phyloP scores from a whole-genome alignment of 2,797 vertebrate species.

The Syndactyla subalaris region DNA sequence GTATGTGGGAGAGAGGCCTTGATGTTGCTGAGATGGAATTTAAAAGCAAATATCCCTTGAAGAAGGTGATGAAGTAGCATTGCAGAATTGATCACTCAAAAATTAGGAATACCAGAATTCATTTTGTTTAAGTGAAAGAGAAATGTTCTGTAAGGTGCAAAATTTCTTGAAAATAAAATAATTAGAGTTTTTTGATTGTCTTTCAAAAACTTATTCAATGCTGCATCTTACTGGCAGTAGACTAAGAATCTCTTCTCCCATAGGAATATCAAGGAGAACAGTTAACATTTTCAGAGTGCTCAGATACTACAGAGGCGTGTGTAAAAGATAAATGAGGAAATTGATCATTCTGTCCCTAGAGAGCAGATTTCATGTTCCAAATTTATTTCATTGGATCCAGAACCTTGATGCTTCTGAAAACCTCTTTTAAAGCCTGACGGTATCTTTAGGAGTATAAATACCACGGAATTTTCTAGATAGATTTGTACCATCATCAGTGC shows the following conservation, averaged over 20 bases:
- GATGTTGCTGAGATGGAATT: neutral
- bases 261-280: neutral
- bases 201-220: neutral
- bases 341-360: neutral
- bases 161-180: neutral
- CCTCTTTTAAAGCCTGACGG: rapidly evolving
- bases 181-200: neutral
- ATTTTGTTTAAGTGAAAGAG: neutral
- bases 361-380: neutral
- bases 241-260: neutral
- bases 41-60: neutral
- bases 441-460: neutral
- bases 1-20: neutral
- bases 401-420: neutral
- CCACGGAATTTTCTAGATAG: neutral
- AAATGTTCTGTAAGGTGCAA: neutral
- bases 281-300: neutral
- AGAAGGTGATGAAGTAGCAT: neutral
- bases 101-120: neutral
- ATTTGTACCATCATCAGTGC: neutral
- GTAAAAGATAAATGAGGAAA: constrained; percentile 13
- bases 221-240: neutral
- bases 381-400: neutral
- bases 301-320: neutral
- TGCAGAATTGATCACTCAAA: neutral